A percentile compares a stretch with the other conserved stretches of the same genome.
Evolutionary conservation across 30 jellyfish, hydroid and myxozoan species (phyloP).

Genomic region (Mastigias papua): DNA sequence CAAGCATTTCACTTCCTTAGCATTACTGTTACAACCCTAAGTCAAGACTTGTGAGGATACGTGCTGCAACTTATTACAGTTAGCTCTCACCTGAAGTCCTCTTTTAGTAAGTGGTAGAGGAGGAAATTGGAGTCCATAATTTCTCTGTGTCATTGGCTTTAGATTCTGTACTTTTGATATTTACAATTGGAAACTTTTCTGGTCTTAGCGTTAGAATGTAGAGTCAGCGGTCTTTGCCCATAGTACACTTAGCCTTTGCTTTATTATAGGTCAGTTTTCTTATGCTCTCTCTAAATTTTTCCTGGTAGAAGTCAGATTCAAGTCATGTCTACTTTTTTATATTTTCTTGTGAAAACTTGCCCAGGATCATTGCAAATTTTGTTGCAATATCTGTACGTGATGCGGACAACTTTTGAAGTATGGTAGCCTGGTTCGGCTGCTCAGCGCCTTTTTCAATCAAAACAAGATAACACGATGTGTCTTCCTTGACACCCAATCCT

Average conservation of each 20-base stretch:
- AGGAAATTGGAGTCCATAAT: no score
- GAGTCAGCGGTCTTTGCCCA: neutral
- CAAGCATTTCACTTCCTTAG: neutral
- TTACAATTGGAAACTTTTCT: neutral
- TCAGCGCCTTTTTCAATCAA: slow-evolving; percentile 76
- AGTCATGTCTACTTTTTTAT: neutral
- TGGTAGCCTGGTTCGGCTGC: slow-evolving; percentile 84
- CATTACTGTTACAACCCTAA: no score
- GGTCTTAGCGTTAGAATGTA: neutral
- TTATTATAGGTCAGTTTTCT: neutral
- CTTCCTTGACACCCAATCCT: neutral
- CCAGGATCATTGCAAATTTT: neutral
- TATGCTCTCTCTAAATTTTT: no score
- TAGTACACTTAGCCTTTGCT: neutral
- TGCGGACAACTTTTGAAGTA: slow-evolving; percentile 75
- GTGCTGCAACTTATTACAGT: no score
- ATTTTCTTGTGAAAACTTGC: neutral
- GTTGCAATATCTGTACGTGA: slow-evolving; percentile 9
- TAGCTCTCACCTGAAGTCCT: no score
- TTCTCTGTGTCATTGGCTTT: no score
- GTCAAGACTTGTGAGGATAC: no score
- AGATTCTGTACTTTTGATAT: neutral
- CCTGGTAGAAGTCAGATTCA: neutral
- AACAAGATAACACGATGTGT: slow-evolving; percentile 37
- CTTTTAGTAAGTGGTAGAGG: no score